phyloP scores from a whole-genome alignment of 2,888 invertebrate species.

The Corbicula japonica region DNA sequence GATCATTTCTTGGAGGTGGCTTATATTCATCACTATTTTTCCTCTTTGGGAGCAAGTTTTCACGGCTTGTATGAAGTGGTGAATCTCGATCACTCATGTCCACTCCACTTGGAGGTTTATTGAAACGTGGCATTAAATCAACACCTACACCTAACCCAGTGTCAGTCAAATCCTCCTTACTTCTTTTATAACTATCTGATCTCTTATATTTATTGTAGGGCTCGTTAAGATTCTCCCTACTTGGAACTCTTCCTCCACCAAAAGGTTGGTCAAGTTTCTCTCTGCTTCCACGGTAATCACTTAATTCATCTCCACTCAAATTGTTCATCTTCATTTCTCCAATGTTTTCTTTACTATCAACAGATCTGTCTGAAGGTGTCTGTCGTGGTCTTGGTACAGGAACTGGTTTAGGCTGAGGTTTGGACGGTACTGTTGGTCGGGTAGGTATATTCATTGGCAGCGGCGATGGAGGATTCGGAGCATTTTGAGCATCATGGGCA shows the following conservation, averaged over 20 bases:
- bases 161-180: conserved; percentile 18
- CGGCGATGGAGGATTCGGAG: conserved; percentile 68
- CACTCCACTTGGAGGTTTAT: conserved; percentile 35
- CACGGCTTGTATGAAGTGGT: conserved; percentile 59
- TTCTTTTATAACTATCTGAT: conserved; percentile 38
- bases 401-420: conserved; percentile 48
- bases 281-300: conserved; percentile 60
- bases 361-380: conserved; percentile 48
- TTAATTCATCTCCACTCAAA: conserved; percentile 60
- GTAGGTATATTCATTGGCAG: conserved; percentile 66
- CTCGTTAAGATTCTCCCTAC: conserved; percentile 58
- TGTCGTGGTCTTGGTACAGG: conserved; percentile 72
- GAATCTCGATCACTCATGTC: too few relatives aligned
- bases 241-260: conserved; percentile 55
- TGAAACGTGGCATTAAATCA: conserved; percentile 47
- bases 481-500: conserved; percentile 63
- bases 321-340: conserved; percentile 53
- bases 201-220: conserved; percentile 38
- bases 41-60: conserved; percentile 57
- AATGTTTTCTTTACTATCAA: conserved; percentile 59
- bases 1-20: conserved; percentile 10
- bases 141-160: conserved; percentile 49
- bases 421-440: conserved; percentile 44
- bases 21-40: conserved; percentile 32
- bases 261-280: conserved; percentile 62